Percentiles rank a stretch among this genome's conserved stretches.
Evolutionary conservation across 2,113 vertebrate species (phyloP).

Genomic region (Thomomys bottae): DNA sequence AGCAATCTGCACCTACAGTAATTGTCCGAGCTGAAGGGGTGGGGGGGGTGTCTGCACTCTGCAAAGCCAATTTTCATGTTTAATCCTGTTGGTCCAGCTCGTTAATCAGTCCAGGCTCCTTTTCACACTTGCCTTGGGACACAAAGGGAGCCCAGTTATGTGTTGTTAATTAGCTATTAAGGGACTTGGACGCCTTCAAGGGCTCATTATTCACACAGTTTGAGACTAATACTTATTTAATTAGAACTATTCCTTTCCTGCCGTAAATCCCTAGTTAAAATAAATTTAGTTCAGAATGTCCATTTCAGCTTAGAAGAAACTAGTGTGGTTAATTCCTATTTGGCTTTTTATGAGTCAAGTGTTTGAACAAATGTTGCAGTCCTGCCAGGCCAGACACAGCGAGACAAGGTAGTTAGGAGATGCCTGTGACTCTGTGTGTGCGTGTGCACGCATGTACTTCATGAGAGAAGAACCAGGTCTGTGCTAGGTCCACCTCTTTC

Average conservation of each 20-base stretch:
- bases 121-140: slow-evolving; percentile 75
- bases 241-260: slow-evolving; percentile 72
- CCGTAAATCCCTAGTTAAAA: slow-evolving; percentile 74
- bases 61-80: slow-evolving; percentile 69
- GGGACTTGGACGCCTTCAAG: slow-evolving; percentile 68
- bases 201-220: slow-evolving; percentile 76
- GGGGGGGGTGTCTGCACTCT: slow-evolving; percentile 35
- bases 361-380: slow-evolving; percentile 14
- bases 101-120: slow-evolving; percentile 64
- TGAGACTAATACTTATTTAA: slow-evolving; percentile 74
- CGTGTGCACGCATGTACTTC: not conserved
- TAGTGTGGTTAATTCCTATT: slow-evolving; percentile 59
- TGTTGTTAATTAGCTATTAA: slow-evolving; percentile 81
- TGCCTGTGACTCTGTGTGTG: not conserved
- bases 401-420: not conserved
- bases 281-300: slow-evolving; percentile 67
- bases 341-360: slow-evolving; percentile 18
- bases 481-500: too few relatives aligned
- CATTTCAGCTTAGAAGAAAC: slow-evolving; percentile 57
- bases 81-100: slow-evolving; percentile 59
- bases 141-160: slow-evolving; percentile 65
- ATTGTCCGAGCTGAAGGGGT: slow-evolving; percentile 21
- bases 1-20: not conserved
- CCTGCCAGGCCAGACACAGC: not conserved
- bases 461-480: not conserved